Percentiles rank a stretch among this genome's conserved stretches.
Conservation (phyloP, 2,113 vertebrate species). For the Struthio camelus region DNA sequence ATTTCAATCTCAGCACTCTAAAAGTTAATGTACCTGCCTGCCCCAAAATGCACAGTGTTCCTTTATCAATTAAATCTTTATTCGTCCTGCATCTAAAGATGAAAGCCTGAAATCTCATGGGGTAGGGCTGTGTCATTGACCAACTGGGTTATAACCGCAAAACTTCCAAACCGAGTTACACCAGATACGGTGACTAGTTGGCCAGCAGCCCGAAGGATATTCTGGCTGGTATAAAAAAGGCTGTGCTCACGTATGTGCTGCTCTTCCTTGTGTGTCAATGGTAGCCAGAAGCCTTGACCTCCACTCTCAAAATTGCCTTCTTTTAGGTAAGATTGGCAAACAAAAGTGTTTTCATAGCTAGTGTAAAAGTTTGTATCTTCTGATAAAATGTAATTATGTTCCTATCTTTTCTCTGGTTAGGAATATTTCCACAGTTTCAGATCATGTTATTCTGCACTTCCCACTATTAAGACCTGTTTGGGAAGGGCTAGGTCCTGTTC, state of each 20-base stretch:
- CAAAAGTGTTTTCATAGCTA: background rate
- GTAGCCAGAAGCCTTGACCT: background rate
- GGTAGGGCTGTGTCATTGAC: background rate
- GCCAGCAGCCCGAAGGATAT: background rate
- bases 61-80: background rate
- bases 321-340: background rate
- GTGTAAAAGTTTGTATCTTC: background rate
- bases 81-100: background rate
- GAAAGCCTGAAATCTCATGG: background rate
- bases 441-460: background rate
- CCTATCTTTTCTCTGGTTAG: background rate
- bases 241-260: rapidly evolving
- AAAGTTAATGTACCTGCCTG: background rate
- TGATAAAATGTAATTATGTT: background rate
- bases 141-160: rapidly evolving
- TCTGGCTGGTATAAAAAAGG: background rate
- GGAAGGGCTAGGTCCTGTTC: background rate
- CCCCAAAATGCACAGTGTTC: background rate
- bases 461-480: background rate
- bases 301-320: background rate
- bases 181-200: background rate
- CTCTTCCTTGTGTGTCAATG: background rate
- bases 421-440: background rate
- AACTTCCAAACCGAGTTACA: background rate
- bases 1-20: background rate